Evolutionary conservation across 2,113 vertebrate genomes (phyloP).

Genomic region (Oryzias curvinotus): DNA sequence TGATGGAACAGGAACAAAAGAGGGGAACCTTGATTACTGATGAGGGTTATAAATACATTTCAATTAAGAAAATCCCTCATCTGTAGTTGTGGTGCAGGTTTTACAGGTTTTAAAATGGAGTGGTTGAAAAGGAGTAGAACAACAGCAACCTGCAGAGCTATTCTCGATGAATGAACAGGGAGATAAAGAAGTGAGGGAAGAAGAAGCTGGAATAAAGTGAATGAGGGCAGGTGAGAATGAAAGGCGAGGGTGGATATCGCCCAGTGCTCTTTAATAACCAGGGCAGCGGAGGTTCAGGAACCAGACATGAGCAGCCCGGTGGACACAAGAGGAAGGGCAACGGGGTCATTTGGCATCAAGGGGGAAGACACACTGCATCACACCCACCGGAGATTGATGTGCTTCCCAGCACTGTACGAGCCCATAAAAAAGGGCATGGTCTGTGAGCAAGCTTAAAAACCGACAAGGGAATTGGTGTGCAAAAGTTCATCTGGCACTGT

Average conservation of each 20-base stretch:
- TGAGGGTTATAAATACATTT: slow-evolving; percentile 71
- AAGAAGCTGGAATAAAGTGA: slow-evolving; percentile 44
- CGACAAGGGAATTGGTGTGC: slow-evolving; percentile 67
- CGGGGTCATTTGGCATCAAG: slow-evolving; percentile 54
- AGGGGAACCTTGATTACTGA: slow-evolving; percentile 52
- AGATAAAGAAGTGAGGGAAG: slow-evolving; percentile 35
- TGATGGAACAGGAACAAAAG: slow-evolving; percentile 59
- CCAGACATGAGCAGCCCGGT: slow-evolving; percentile 71
- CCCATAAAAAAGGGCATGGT: slow-evolving; percentile 70
- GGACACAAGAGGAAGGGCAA: slow-evolving; percentile 71
- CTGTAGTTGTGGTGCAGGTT: slow-evolving; percentile 42
- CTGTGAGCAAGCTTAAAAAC: slow-evolving; percentile 69
- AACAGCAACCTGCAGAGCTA: slow-evolving; percentile 50
- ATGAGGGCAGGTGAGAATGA: slow-evolving; percentile 35
- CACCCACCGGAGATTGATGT: slow-evolving; percentile 73
- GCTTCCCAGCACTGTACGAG: slow-evolving; percentile 72
- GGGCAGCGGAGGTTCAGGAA: slow-evolving; percentile 65
- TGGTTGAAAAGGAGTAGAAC: slow-evolving; percentile 23
- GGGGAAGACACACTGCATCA: slow-evolving; percentile 50
- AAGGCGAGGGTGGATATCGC: slow-evolving; percentile 52
- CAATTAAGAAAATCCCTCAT: slow-evolving; percentile 47
- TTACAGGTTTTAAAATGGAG: slow-evolving; percentile 20
- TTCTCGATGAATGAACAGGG: slow-evolving; percentile 58
- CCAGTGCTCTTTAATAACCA: slow-evolving; percentile 74
- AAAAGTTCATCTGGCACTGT: slow-evolving; percentile 70